phyloP scores from a whole-genome alignment of 1,140 invertebrate genomes.

The Theocolax elegans region DNA sequence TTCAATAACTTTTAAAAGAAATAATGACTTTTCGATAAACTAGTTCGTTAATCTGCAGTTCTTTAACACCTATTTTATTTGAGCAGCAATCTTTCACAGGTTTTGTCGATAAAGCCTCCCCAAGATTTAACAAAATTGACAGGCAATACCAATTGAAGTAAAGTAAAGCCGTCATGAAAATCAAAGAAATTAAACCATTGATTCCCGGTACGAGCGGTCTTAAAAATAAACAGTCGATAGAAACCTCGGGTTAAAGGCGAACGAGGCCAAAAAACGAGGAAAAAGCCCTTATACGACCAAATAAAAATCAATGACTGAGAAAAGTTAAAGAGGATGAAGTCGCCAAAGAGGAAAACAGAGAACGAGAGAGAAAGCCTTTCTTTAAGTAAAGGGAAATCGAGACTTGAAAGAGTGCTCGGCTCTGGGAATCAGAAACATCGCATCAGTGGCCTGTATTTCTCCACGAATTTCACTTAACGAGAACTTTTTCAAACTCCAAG shows the following conservation, averaged over 20 bases:
- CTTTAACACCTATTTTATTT: no score
- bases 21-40: no score
- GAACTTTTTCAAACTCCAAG: conserved; percentile 34
- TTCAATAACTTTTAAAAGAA: no score
- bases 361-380: background rate
- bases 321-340: conserved; percentile 34
- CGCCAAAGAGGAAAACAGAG: conserved; percentile 8
- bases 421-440: conserved; percentile 3
- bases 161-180: no score
- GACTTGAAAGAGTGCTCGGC: conserved; percentile 29
- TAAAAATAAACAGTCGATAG: background rate
- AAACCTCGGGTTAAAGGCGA: background rate
- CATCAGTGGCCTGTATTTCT: conserved; percentile 2
- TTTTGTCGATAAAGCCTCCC: no score
- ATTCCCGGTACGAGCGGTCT: background rate
- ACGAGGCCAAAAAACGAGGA: background rate
- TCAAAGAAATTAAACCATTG: no score
- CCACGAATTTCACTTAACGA: conserved; percentile 39
- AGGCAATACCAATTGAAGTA: no score
- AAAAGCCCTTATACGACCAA: background rate
- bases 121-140: no score
- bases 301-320: conserved; percentile 32
- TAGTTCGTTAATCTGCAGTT: no score
- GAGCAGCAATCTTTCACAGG: no score
- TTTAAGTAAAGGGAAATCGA: conserved; percentile 13